A percentile compares a stretch with the other conserved stretches of the same genome.
Conservation (phyloP, 2,113 vertebrate species). For the Anolis carolinensis region DNA sequence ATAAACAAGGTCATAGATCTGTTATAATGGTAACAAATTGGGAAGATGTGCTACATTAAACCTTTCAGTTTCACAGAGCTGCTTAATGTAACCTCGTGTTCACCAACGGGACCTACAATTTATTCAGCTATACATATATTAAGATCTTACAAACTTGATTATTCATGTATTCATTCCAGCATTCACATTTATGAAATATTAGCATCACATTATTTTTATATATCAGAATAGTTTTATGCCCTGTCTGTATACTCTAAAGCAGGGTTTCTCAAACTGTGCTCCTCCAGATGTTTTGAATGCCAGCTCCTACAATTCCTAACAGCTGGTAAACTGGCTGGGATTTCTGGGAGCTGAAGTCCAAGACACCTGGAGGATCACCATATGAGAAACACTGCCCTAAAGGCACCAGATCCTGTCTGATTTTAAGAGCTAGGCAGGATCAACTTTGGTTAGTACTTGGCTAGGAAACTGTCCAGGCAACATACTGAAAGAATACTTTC, state of each 20-base stretch:
- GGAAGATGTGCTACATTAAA: slow-evolving; percentile 36
- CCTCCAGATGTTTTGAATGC: too few relatives aligned
- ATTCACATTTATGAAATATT: background rate
- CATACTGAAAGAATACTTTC: background rate
- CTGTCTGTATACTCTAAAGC: background rate
- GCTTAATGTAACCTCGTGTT: slow-evolving; percentile 6
- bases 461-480: too few relatives aligned
- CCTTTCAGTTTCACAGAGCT: slow-evolving; percentile 13
- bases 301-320: too few relatives aligned
- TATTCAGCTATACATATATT: background rate
- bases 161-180: background rate
- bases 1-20: slow-evolving; percentile 32
- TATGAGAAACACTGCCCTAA: too few relatives aligned
- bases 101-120: background rate
- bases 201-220: slow-evolving; percentile 2
- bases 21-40: slow-evolving; percentile 24
- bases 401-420: too few relatives aligned
- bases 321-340: too few relatives aligned
- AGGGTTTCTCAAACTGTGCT: too few relatives aligned
- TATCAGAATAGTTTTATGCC: background rate
- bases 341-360: too few relatives aligned
- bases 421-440: too few relatives aligned
- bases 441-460: too few relatives aligned
- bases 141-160: background rate
- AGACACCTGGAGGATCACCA: too few relatives aligned